Evolutionary conservation across 2,797 vertebrate genomes (phyloP).

Genomic region (Sebastes diploproa): DNA sequence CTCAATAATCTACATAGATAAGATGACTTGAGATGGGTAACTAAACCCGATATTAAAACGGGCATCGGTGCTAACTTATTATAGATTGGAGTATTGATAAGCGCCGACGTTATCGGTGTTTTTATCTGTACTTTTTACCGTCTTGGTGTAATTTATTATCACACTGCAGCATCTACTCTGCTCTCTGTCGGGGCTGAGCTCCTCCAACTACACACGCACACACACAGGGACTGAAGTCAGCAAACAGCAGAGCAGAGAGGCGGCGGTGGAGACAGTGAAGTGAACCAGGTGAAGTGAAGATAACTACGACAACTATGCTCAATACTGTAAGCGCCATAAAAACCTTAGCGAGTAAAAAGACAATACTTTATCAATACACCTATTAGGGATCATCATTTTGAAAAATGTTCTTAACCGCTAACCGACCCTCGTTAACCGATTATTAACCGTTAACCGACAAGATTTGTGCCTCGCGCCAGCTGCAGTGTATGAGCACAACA

Average conservation of each 20-base stretch:
- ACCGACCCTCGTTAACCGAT: too few species aligned
- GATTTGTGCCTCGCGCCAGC: too few species aligned
- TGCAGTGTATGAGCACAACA: too few species aligned
- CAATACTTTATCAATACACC: background rate
- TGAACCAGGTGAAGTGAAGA: background rate
- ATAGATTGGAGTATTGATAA: background rate
- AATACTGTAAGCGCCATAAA: background rate
- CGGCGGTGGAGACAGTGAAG: background rate
- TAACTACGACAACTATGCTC: background rate
- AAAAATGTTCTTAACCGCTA: too few species aligned
- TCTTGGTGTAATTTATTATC: background rate
- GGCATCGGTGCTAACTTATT: background rate
- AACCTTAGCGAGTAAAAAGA: background rate
- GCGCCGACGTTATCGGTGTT: background rate
- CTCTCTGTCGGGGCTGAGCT: background rate
- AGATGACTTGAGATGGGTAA: background rate
- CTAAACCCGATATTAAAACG: background rate
- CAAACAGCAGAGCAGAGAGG: background rate
- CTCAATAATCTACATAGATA: slow-evolving; percentile 2
- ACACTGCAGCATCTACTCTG: background rate
- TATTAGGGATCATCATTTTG: too few species aligned
- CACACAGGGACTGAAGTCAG: background rate
- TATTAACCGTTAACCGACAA: too few species aligned
- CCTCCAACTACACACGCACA: background rate
- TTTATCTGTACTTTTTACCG: background rate